Evolutionary conservation across 1,140 invertebrate genomes (phyloP), one percentile per base, ranked within the genome.

Genomic region (Limonius californicus): DNA sequence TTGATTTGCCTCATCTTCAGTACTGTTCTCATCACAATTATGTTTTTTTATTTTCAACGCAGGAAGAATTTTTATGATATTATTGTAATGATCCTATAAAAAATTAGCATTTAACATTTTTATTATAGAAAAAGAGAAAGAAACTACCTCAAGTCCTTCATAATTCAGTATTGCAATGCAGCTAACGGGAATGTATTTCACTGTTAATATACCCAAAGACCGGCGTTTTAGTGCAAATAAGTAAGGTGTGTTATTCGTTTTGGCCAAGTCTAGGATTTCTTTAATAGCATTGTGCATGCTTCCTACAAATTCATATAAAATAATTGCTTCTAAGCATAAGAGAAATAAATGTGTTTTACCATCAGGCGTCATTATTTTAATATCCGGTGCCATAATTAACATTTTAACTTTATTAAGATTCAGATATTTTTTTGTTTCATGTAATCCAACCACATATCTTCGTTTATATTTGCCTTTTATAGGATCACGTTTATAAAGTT

Each of bases 381-480:
- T 64, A 66, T 77, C 66, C 11, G 83, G 79, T 6, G 84, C 84
- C 53, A 86, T 76, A 19, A 86, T 78, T 1, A 86, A 71, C 68
- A 81, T 74, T 65, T 81, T 80, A 14, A 85, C 68, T 68, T 81
- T 83, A 50, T 78, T 79, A 30, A 83, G 57, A 56, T 77, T 74
- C 32, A 85, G 64, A 65, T 81, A 79, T 63, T 82, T 83, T 27
- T 78, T 78, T 1, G 82, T 78, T 70, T 85, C 82, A 54, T 79
- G 76, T 19, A 85, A 73, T 1, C 84, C 84, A 55, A 80, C 71
- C 1, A 85, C 78, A 61, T 81, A 77, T 61, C 84, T 70, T 47
- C 79, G 61, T 64, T 80, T 83, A 15, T 62, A 60, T 23, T 67
- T 68, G 53, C 79, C 81, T 73, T 84, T 84, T 0, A 78, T 70